phyloP scores from a whole-genome alignment of 1,140 invertebrate genomes.

The Elymnias hypermnestra region DNA sequence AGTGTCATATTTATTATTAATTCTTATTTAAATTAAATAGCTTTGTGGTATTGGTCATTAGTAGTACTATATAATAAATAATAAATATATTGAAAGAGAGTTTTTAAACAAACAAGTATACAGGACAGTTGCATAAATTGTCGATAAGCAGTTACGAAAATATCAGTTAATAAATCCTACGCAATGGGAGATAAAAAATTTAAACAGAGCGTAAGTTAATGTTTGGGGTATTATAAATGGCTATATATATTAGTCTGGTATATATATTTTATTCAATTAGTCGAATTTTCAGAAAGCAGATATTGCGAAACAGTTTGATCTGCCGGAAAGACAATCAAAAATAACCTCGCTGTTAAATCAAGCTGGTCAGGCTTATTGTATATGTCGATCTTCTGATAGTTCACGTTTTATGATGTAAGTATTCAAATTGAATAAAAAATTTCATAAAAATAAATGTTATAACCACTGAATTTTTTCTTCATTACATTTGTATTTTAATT shows the following conservation, averaged over 20 bases:
- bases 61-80: too few relatives aligned
- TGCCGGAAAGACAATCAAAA: constrained; percentile 94
- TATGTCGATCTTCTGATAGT: constrained; percentile 94
- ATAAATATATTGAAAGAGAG: too few relatives aligned
- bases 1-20: too few relatives aligned
- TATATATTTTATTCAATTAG: constrained; percentile 19
- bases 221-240: not conserved
- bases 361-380: constrained; percentile 94
- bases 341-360: constrained; percentile 92
- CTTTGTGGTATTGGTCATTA: too few relatives aligned
- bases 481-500: too few relatives aligned
- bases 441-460: not conserved
- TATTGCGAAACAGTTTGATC: constrained; percentile 91
- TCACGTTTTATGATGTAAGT: constrained; percentile 97
- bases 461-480: not conserved
- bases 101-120: too few relatives aligned
- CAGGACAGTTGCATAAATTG: too few relatives aligned
- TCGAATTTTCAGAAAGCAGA: constrained; percentile 83
- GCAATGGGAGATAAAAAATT: constrained; percentile 59
- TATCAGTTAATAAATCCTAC: too few relatives aligned
- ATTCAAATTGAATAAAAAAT: constrained; percentile 1
- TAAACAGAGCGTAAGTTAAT: constrained; percentile 56
- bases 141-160: too few relatives aligned
- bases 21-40: too few relatives aligned
- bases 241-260: constrained; percentile 3